Evolutionary conservation across 2,797 vertebrate genomes (phyloP), one percentile per base, ranked within the genome.

Genomic region (Artibeus lituratus): DNA sequence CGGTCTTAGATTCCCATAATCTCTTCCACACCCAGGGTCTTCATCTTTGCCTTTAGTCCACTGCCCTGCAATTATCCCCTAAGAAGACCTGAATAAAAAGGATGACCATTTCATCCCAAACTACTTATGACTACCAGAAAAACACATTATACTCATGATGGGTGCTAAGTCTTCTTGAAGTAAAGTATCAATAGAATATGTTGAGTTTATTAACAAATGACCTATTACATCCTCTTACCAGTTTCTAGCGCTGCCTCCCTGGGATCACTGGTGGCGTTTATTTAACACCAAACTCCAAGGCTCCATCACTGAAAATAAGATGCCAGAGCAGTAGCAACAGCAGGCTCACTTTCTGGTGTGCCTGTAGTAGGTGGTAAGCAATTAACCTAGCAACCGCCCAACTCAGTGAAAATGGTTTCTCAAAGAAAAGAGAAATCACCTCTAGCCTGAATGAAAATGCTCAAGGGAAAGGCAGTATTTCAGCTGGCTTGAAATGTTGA

Each of bases 141-240:
- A 47, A 72, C 91, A 53, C n/a, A 6, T 18, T 32, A 78, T 47
- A 74, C 14, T 69, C 49, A 65, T 5, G 12, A 82, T 39, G 22
- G 4, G 24, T 72, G 18, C 83, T 53, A 74, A 32, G 24, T 47
- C 59, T 84, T 62, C 57, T 92, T 65, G 69, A 83, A 93, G 77
- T 85, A 73, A 82, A 82, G 47, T 69, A 53, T 32, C 26, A 62
- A 62, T 11, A 32, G 47, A 86, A 65, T 55, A 92, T 42, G 55
- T n/a, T 67, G 11, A 83, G 24, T n/a, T 76, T 74, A 92, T 19
- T 86, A 91, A 91, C 69, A 93, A 95, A 87, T 59, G 26, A 77
- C 37, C 18, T 84, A 47, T 24, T 55, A 29, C 70, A 67, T 84
- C 53, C 59, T 15, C 7, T 85, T 87, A 65, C 29, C 32, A 65